Evolutionary conservation across 2,113 vertebrate genomes (phyloP), one percentile per base, ranked within the genome.

Genomic region (Syngnathoides biaculeatus): DNA sequence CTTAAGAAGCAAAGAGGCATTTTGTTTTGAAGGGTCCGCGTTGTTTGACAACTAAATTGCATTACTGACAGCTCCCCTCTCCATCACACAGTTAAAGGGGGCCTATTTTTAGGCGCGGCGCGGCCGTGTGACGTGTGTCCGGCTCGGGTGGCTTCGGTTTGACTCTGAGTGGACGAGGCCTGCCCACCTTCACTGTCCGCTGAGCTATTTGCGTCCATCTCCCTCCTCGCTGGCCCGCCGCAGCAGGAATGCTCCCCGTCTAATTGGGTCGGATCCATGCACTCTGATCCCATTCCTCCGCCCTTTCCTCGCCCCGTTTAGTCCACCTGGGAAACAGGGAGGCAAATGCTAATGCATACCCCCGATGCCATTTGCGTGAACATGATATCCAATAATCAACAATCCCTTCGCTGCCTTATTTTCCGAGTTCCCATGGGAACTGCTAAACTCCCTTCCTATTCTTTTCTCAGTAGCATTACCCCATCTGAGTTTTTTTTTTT

Each of bases 201-300:
- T 66, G 73, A 77, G 83, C 87, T 92, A 93, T 93, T 92, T 86
- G 78, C 80, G 81, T 90, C 84, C 15, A 40, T 65, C 79, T 81
- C 73, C 82, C 61, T 82, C 65, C 72, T 59, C 65, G 73, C 66
- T 11, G 69, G 72, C 74, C 72, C 8, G 65, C 72, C 78, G 67
- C 68, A 5, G 80, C 81, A 79, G 63, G 68, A 89, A 85, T 88
- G 85, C 81, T 74, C 71, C 81, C 75, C 74, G 67, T 88, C 68
- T 91, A 87, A 92, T 93, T 88, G 84, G 83, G 63, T 79, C 81
- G 74, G 83, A 77, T 81, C 68, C 78, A 82, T 76, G 75, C 73
- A 71, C 74, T 72, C 68, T 74, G 68, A 73, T 79, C 66, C 79
- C 66, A 61, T 78, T 76, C 73, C 76, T 56, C 67, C 56, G 19